These are phyloP conservation scores for Oryzias sinensis DNA, from an alignment of 2,797 vertebrate genomes.

Conservation along the genomic window DNA sequence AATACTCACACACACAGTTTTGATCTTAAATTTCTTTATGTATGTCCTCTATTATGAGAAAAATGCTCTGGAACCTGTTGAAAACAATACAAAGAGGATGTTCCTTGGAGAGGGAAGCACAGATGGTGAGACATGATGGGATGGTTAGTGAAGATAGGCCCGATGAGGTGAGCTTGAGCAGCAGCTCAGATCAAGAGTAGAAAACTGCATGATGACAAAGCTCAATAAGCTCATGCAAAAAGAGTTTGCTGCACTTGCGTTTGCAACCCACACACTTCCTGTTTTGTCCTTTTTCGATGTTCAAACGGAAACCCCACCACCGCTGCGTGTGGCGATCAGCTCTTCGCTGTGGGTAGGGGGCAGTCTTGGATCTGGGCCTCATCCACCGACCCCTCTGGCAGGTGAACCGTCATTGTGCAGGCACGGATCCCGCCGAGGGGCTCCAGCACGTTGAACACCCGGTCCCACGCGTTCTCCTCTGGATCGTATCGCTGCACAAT, in stretches of 20 bases:
- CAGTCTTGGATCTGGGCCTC: constrained; percentile 77
- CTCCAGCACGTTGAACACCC: constrained; percentile 80
- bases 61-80: no score
- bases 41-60: no score
- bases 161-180: no score
- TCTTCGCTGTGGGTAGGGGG: constrained; percentile 68
- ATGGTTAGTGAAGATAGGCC: no score
- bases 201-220: no score
- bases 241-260: not conserved
- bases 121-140: no score
- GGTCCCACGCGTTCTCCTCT: constrained; percentile 74
- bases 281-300: constrained; percentile 11
- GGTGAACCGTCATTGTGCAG: constrained; percentile 81
- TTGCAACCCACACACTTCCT: constrained; percentile 35
- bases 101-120: no score
- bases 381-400: constrained; percentile 71
- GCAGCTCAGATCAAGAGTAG: no score
- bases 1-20: no score
- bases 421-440: constrained; percentile 83
- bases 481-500: constrained; percentile 83
- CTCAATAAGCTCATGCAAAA: no score
- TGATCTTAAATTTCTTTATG: no score
- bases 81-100: no score
- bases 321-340: constrained; percentile 31
- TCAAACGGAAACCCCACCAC: constrained; percentile 5